phyloP scores from a whole-genome alignment of 2,888 invertebrate species.

The Sarcophaga subvicina region DNA sequence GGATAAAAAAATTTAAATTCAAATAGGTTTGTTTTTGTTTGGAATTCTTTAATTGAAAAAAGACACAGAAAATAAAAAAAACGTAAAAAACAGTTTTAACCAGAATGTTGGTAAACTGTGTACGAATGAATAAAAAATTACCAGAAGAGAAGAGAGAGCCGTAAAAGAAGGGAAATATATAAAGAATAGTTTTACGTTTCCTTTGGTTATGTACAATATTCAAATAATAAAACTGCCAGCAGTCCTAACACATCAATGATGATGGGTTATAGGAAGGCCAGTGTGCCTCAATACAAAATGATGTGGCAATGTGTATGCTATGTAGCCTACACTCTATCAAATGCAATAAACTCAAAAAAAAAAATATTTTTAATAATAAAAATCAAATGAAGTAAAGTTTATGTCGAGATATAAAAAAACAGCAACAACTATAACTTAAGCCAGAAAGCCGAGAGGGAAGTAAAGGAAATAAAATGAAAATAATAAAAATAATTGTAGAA shows the following conservation, averaged over 20 bases:
- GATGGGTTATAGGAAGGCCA: background rate
- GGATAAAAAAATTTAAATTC: constrained; percentile 36
- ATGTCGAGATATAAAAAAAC: constrained; percentile 23
- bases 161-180: background rate
- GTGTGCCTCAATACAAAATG: background rate
- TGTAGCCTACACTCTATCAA: background rate
- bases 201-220: constrained; percentile 8
- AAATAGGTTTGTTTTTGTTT: constrained; percentile 35
- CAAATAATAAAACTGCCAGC: constrained; percentile 34
- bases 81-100: constrained; percentile 33
- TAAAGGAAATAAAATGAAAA: background rate
- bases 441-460: background rate
- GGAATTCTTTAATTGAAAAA: constrained; percentile 59
- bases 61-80: constrained; percentile 30
- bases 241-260: background rate
- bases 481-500: background rate
- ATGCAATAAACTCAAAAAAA: background rate
- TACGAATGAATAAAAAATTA: background rate
- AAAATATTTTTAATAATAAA: background rate
- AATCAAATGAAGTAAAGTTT: constrained; percentile 46
- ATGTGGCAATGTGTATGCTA: background rate
- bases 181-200: constrained; percentile 1
- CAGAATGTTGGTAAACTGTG: constrained; percentile 29
- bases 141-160: background rate
- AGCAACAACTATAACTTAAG: constrained; percentile 15